A percentile compares a stretch with the other conserved stretches of the same genome.
Evolutionary conservation across 2,888 invertebrate genomes (phyloP).

Genomic region (Mythimna ferrago): DNA sequence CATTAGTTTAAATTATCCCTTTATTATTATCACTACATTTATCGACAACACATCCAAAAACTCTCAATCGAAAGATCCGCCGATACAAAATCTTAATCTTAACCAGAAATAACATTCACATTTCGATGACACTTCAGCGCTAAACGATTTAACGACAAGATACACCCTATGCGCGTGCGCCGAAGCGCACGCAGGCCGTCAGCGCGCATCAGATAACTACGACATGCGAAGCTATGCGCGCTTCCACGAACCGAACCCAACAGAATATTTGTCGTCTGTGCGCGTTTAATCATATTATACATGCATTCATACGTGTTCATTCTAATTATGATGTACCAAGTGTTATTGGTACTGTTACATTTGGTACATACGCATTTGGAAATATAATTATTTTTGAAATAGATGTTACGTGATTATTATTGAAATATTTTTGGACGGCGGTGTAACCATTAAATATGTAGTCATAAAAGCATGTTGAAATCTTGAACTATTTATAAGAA

Average conservation of each 20-base stretch:
- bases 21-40: neutral
- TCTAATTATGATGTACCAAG: constrained; percentile 60
- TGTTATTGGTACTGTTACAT: constrained; percentile 59
- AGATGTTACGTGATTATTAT: constrained; percentile 34
- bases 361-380: constrained; percentile 51
- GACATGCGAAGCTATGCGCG: constrained; percentile 67
- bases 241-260: constrained; percentile 69
- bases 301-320: constrained; percentile 59
- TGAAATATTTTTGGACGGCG: constrained; percentile 17
- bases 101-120: constrained; percentile 49
- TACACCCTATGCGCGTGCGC: constrained; percentile 70
- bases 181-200: constrained; percentile 76
- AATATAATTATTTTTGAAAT: constrained; percentile 40
- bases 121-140: constrained; percentile 57
- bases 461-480: too few relatives aligned
- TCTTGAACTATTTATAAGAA: too few relatives aligned
- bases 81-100: constrained; percentile 51
- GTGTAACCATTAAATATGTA: neutral
- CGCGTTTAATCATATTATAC: constrained; percentile 61
- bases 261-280: constrained; percentile 70
- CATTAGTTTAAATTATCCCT: neutral
- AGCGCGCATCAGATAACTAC: constrained; percentile 79
- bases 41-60: constrained; percentile 11
- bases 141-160: constrained; percentile 71
- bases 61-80: constrained; percentile 28